Evolutionary conservation across 2,888 invertebrate genomes (phyloP), one percentile per base, ranked within the genome.

Genomic region (Baccha elongata): DNA sequence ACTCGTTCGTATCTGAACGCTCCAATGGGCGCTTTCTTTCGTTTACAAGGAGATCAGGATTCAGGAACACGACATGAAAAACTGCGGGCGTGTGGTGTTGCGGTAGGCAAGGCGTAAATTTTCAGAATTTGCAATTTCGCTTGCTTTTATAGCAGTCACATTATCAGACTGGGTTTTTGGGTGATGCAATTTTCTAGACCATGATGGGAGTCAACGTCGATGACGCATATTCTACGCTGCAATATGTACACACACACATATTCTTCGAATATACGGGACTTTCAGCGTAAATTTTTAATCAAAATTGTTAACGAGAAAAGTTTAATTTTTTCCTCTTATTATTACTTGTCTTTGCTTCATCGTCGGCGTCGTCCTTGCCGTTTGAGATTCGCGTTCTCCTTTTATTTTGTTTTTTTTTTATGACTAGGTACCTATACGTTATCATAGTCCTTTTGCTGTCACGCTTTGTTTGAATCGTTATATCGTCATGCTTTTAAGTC

Each of bases 301-400:
- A 85, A 85, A 85, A 85, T 85, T 85, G 84, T 84, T 85, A 85
- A 85, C 85, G 85, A 85, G 85, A 85, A 85, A 85, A 85, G 85
- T 85, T 85, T 78, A 85, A 85, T 85, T 84, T 85, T n/a, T 84
- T 84, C 85, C 80, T 73, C 80, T 85, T 76, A 85, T 85, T 85
- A 85, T 85, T 85, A 84, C 85, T 84, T 85, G 84, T 85, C 84
- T 67, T 83, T 76, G 71, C 48, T 11, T 60, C 26, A 15, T 32
- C 19, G n/a, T 53, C n/a, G n/a, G 32, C 26, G 50, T 35, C 65
- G 23, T 50, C 32, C 17, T 69, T 40, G 60, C 11, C 50, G 35
- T 76, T 67, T 55, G 62, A n/a, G 8, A 21, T 71, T 37, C 3
- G 15, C 15, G 37, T 17, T 26, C 23, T 32, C 32, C 23, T 17